phyloP scores from a whole-genome alignment of 2,797 vertebrate species.

The Helicolenus hilgendorfi region DNA sequence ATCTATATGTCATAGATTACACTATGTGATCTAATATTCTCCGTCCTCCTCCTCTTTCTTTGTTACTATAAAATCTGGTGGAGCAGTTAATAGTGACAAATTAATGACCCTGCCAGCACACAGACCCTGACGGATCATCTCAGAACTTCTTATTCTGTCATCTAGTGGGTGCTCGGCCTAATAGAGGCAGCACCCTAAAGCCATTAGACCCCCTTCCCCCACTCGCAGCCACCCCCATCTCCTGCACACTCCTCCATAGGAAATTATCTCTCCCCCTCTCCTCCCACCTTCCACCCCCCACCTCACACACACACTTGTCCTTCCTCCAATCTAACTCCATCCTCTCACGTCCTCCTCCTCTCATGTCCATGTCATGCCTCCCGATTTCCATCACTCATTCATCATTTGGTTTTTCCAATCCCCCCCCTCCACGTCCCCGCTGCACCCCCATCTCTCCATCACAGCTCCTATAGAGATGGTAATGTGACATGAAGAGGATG shows the following conservation, averaged over 20 bases:
- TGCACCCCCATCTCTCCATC: constrained; percentile 35
- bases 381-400: constrained; percentile 68
- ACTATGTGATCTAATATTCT: background rate
- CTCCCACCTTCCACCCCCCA: background rate
- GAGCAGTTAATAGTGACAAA: constrained; percentile 53
- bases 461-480: constrained; percentile 78
- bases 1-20: background rate
- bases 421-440: background rate
- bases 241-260: constrained; percentile 36
- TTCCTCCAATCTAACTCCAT: constrained; percentile 37
- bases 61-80: background rate
- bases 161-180: constrained; percentile 42
- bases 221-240: background rate
- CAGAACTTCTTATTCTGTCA: constrained; percentile 45
- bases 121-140: constrained; percentile 55
- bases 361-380: constrained; percentile 60
- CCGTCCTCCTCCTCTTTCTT: background rate
- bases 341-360: constrained; percentile 27
- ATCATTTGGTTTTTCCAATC: constrained; percentile 45
- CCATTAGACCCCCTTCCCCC: constrained; percentile 44
- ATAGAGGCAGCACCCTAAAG: constrained; percentile 59
- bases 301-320: constrained; percentile 5
- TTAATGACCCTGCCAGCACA: constrained; percentile 38
- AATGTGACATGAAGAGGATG: constrained; percentile 82
- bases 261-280: constrained; percentile 42